Conservation (phyloP, 2,113 vertebrate genomes). For the Abramis brama region DNA sequence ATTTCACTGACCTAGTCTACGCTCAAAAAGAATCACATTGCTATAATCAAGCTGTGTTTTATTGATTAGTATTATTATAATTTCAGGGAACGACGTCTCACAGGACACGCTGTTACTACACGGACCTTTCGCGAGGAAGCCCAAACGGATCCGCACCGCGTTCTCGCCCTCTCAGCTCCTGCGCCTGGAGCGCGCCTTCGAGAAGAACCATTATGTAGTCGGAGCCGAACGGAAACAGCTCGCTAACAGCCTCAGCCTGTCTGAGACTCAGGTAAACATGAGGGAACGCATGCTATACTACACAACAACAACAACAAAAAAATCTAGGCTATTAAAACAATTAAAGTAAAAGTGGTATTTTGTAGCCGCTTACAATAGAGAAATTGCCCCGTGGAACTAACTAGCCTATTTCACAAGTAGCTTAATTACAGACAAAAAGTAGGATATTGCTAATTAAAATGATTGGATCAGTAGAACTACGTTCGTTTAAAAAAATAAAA, state of each 20-base stretch:
- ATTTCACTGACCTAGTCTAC: not conserved
- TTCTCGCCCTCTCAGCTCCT: constrained; percentile 96
- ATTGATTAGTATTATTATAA: not conserved
- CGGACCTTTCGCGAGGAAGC: constrained; percentile 93
- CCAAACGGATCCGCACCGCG: constrained; percentile 96
- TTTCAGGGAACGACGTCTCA: constrained; percentile 86
- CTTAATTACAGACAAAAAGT: not conserved
- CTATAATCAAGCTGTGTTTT: not conserved
- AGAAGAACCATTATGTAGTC: constrained; percentile 98
- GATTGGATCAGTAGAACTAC: not conserved
- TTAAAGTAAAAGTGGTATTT: not conserved
- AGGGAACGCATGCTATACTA: not conserved
- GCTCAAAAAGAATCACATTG: not conserved
- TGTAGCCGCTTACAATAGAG: not conserved
- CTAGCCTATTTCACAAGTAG: not conserved
- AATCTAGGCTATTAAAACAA: not conserved
- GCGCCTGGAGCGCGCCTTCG: constrained; percentile 92
- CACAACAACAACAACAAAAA: not conserved
- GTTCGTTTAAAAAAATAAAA: not conserved
- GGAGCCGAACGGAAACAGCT: constrained; percentile 96
- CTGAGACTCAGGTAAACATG: constrained; percentile 88
- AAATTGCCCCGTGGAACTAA: not conserved
- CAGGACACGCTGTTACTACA: constrained; percentile 94
- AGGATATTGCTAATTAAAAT: not conserved
- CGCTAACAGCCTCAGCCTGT: constrained; percentile 91